Conservation (phyloP, 2,113 vertebrate genomes). For the Andinoacara biseriatus region DNA sequence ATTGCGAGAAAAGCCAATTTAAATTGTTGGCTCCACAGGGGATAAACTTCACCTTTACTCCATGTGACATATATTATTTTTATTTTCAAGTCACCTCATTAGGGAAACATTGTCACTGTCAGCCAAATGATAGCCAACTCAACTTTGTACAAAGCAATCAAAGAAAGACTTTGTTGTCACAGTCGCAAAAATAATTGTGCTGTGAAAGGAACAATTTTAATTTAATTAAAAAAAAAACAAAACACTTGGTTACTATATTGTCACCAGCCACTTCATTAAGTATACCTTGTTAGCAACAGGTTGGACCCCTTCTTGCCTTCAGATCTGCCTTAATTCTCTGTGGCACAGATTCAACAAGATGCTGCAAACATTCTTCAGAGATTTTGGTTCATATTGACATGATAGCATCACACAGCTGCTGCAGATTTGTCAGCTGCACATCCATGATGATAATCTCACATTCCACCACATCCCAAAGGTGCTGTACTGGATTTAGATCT, state of each 20-base stretch:
- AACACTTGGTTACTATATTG: background rate
- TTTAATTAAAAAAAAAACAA: background rate
- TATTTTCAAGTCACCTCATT: background rate
- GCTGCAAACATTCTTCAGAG: background rate
- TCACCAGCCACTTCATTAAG: background rate
- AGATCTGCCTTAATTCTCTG: background rate
- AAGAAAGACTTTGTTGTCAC: background rate
- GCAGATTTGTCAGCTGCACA: background rate
- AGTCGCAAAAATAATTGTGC: background rate
- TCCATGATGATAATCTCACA: background rate
- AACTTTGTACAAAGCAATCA: background rate
- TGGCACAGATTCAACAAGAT: background rate
- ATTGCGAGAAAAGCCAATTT: slow-evolving; percentile 31
- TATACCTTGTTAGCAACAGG: background rate
- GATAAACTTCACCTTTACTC: slow-evolving; percentile 7
- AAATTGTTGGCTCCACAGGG: slow-evolving; percentile 22
- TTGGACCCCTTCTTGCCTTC: background rate
- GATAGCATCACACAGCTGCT: background rate
- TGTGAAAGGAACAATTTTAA: background rate
- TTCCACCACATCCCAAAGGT: background rate
- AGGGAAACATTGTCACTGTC: background rate
- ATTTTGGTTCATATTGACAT: background rate
- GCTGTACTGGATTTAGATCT: background rate
- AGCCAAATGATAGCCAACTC: background rate
- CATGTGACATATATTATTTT: slow-evolving; percentile 1